phyloP scores from a whole-genome alignment of 2,888 invertebrate species.

The Ophion ventricosus region DNA sequence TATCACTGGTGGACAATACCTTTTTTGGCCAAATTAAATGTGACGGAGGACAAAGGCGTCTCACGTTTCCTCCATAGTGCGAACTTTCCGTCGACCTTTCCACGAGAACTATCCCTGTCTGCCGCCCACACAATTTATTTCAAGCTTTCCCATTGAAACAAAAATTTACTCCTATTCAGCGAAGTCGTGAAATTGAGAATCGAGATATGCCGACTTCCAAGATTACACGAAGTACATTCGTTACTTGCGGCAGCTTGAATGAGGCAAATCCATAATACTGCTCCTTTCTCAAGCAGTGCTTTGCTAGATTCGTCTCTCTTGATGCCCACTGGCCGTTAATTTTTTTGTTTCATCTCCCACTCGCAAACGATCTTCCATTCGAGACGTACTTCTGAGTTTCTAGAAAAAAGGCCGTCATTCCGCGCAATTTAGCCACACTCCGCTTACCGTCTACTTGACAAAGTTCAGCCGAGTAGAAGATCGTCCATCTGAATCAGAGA shows the following conservation, averaged over 20 bases:
- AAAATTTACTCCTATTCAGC: neutral
- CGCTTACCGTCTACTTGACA: slow-evolving; percentile 11
- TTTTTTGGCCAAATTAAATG: slow-evolving; percentile 3
- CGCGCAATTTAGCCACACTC: neutral
- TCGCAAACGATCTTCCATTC: slow-evolving; percentile 2
- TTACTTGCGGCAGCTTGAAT: neutral
- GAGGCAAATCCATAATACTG: neutral
- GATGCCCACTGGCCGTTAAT: too few species aligned
- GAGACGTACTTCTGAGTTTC: neutral
- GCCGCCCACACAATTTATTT: neutral
- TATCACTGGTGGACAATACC: neutral
- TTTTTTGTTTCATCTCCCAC: neutral
- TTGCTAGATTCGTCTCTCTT: neutral
- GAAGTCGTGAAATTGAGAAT: neutral
- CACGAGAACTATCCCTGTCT: neutral
- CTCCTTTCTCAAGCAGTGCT: neutral
- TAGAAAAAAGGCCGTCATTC: slow-evolving; percentile 21
- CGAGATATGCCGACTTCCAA: neutral
- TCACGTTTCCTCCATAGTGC: neutral
- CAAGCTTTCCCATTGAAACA: neutral
- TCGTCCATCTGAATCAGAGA: neutral
- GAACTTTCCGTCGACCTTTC: slow-evolving; percentile 1
- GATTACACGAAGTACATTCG: slow-evolving; percentile 17
- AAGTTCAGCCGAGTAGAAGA: neutral
- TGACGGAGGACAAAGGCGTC: slow-evolving; percentile 10